phyloP scores from a whole-genome alignment of 2,888 invertebrate genomes.

The Cephus spinipes region DNA sequence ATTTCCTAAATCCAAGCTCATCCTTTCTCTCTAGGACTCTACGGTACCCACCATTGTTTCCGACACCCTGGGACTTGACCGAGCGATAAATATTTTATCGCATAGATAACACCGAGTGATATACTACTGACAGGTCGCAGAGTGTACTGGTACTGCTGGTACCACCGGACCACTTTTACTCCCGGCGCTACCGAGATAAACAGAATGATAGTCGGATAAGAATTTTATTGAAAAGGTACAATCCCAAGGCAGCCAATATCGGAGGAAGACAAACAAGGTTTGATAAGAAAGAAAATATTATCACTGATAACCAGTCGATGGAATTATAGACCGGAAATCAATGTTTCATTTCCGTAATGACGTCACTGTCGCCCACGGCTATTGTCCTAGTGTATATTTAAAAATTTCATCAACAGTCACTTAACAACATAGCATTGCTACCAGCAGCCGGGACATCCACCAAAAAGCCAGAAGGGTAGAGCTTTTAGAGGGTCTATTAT shows the following conservation, averaged over 20 bases:
- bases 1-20: constrained; percentile 45
- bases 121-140: constrained; percentile 20
- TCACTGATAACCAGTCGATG: background rate
- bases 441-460: constrained; percentile 17
- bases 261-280: background rate
- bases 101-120: constrained; percentile 34
- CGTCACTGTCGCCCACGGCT: background rate
- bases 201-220: background rate
- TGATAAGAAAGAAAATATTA: background rate
- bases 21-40: background rate
- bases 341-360: background rate
- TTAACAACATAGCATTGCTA: background rate
- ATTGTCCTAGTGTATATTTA: background rate
- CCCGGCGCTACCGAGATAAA: background rate
- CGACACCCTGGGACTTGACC: background rate
- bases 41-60: background rate
- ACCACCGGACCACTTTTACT: background rate
- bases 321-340: background rate
- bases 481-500: constrained; percentile 50
- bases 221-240: background rate
- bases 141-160: background rate
- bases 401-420: background rate
- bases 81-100: constrained; percentile 52
- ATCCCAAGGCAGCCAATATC: background rate
- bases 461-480: constrained; percentile 37